Evolutionary conservation across 2,888 invertebrate genomes (phyloP), one percentile per base, ranked within the genome.

Genomic region (Monopis laevigella): DNA sequence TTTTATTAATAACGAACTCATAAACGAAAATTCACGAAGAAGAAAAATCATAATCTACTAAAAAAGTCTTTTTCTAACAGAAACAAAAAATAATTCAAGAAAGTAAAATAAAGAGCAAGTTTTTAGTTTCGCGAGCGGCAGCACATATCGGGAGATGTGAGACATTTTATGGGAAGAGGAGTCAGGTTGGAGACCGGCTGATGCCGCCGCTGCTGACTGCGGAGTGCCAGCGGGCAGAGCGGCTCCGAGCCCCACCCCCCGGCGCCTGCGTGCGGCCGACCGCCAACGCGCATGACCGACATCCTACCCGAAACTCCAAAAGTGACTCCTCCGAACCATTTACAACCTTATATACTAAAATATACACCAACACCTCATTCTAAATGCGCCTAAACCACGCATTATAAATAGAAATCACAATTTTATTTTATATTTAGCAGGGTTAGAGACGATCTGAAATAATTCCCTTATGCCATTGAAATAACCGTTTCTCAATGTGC

Each of bases 241-340:
- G 55, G 62, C 74, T 75, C 42, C 43, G 72, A 66, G 77, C 77
- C 74, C 80, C 80, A n/a, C n/a, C n/a, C 80, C 75, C 72, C 56
- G 66, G 73, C 77, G 72, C 67, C 40, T 77, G 80, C 75, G 65
- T 51, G 48, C 59, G 45, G 47, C 39, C 48, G 42, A 39, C 48
- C 53, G 28, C 59, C 59, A 64, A 46, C 52, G 75, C 78, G 78
- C 80, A 78, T 74, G 80, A 67, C 69, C 69, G 63, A 69, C 74
- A 68, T 71, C 78, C 78, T 72, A 75, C 77, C 62, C 63, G 69
- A 73, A 78, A 75, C 66, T 77, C 64, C 69, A 77, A 77, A 77
- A 78, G 78, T 69, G 77, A 80, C 78, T 80, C 78, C 78, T 80
- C 72, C 77, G 71, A 62, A 62, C 63, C 68, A 78, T 68, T 72